Evolutionary conservation across 1,140 invertebrate genomes (phyloP).

Genomic region (Trichonephila inaurata): DNA sequence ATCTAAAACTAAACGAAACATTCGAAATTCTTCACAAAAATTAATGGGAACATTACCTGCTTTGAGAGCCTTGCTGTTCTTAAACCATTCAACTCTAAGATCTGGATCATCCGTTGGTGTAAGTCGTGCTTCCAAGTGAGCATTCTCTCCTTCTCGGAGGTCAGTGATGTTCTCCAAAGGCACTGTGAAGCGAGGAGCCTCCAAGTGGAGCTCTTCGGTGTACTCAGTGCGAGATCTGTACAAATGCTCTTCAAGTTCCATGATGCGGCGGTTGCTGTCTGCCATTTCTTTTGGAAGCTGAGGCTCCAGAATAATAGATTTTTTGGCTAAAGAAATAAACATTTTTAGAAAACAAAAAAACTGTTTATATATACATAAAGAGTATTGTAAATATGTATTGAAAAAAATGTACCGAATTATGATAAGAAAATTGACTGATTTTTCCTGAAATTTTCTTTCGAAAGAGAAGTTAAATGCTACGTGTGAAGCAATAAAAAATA

Average conservation of each 20-base stretch:
- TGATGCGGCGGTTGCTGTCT: slow-evolving; percentile 94
- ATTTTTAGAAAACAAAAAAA: no score
- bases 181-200: slow-evolving; percentile 94
- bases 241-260: slow-evolving; percentile 87
- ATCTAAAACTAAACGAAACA: no score
- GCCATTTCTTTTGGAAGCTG: slow-evolving; percentile 97
- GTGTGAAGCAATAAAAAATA: no score
- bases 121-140: slow-evolving; percentile 99
- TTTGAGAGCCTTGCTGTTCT: slow-evolving; percentile 92
- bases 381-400: no score
- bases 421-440: no score
- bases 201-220: slow-evolving; percentile 86
- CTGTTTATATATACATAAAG: no score
- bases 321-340: slow-evolving; percentile 84
- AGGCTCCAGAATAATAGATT: slow-evolving; percentile 95
- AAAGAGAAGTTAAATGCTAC: no score
- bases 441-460: no score
- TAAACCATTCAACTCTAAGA: slow-evolving; percentile 96
- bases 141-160: slow-evolving; percentile 94
- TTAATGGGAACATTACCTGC: slow-evolving; percentile 82
- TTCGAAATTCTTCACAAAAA: not conserved
- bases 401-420: no score
- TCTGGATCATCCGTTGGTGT: slow-evolving; percentile 97
- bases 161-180: slow-evolving; percentile 91
- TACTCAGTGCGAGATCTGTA: slow-evolving; percentile 84